Conservation (phyloP, 2,113 vertebrate genomes). For the Bubo scandiacus region DNA sequence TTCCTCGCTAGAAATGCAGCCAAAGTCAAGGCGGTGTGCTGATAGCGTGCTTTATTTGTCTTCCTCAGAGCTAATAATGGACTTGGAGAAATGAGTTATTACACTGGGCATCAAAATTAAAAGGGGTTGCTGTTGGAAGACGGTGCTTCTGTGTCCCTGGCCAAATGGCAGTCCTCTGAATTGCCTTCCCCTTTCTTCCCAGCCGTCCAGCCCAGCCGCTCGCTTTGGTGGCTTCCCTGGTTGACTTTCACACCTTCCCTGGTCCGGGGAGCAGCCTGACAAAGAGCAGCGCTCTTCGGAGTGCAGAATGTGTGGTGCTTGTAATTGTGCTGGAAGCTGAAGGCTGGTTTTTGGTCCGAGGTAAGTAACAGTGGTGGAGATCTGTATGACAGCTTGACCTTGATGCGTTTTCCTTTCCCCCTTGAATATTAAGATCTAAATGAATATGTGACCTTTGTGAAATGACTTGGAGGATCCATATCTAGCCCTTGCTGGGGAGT, state of each 20-base stretch:
- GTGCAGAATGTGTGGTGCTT: rapidly evolving
- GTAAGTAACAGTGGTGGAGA: background rate
- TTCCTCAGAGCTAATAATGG: background rate
- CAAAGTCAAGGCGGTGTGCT: background rate
- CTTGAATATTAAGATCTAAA: background rate
- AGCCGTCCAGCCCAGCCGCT: background rate
- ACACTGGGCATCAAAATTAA: background rate
- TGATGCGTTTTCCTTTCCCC: background rate
- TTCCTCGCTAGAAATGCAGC: background rate
- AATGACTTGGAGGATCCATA: too few relatives aligned
- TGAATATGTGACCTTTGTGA: background rate
- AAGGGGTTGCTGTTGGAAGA: background rate
- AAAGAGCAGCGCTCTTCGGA: background rate
- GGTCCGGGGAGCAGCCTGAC: background rate
- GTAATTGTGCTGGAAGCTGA: background rate
- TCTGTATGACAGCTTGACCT: too few relatives aligned
- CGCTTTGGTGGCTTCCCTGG: background rate
- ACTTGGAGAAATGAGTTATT: background rate
- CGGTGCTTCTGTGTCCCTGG: background rate
- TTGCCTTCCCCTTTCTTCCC: background rate
- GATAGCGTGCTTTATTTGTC: background rate
- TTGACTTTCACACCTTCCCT: background rate
- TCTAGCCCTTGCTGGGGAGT: background rate
- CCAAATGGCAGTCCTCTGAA: background rate
- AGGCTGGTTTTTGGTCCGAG: background rate